phyloP scores from a whole-genome alignment of 2,797 vertebrate genomes.

The Dicrostonyx torquatus region DNA sequence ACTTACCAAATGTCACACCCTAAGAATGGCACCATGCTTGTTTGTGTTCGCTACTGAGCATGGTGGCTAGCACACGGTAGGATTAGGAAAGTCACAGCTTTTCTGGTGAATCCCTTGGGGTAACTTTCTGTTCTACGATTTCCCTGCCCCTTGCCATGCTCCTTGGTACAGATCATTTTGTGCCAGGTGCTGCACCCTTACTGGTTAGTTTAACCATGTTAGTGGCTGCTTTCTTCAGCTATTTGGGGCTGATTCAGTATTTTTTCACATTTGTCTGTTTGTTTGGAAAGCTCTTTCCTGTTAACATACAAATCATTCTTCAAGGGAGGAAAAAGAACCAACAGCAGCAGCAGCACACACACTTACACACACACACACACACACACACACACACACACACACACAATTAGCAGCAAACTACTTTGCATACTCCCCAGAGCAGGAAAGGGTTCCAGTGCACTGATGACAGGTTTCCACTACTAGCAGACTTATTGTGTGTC shows the following conservation, averaged over 20 bases:
- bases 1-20: background rate
- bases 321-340: background rate
- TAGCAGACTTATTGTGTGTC: background rate
- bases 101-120: background rate
- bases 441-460: background rate
- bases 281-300: background rate
- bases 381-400: background rate
- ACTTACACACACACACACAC: background rate
- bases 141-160: accelerated
- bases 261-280: background rate
- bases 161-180: background rate
- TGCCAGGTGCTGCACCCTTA: background rate
- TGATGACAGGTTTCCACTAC: no score
- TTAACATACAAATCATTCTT: conserved; percentile 1
- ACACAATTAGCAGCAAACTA: background rate
- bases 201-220: background rate
- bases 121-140: background rate
- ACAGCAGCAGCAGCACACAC: background rate
- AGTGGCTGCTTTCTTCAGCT: background rate
- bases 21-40: background rate
- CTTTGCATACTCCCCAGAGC: background rate
- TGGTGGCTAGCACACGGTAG: background rate
- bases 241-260: background rate
- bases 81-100: background rate
- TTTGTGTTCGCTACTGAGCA: background rate